phyloP scores from a whole-genome alignment of 2,113 vertebrate genomes.

The Coptodon rendalli region DNA sequence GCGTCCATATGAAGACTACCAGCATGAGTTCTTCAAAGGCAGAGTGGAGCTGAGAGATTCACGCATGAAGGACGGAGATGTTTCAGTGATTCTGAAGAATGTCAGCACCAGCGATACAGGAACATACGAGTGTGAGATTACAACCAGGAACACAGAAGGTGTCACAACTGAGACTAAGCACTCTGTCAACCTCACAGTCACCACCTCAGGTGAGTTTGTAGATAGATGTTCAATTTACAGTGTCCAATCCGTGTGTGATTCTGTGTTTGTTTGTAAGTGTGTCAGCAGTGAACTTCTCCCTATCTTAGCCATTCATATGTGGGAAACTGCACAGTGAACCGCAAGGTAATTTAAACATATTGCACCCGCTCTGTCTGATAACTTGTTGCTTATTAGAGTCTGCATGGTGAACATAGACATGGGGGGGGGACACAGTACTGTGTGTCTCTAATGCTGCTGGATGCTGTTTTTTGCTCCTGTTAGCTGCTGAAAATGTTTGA shows the following conservation, averaged over 20 bases:
- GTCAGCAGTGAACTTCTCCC: neutral
- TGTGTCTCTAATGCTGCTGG: too few species aligned
- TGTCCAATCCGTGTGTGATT: fast-evolving
- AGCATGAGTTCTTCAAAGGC: neutral
- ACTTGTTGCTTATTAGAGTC: too few species aligned
- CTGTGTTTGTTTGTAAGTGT: neutral
- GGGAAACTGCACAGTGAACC: fast-evolving
- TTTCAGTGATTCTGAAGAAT: neutral
- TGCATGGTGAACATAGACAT: neutral
- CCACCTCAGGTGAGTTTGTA: fast-evolving
- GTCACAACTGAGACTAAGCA: fast-evolving
- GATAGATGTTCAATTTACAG: fast-evolving
- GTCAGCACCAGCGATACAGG: neutral
- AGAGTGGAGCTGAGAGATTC: neutral
- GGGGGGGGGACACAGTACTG: neutral
- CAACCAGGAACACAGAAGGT: fast-evolving
- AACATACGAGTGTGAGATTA: neutral
- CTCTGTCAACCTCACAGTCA: neutral
- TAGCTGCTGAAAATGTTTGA: fast-evolving
- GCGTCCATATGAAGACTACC: neutral
- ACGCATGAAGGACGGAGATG: neutral
- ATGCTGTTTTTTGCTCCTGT: neutral
- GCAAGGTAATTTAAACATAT: too few species aligned
- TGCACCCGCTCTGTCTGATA: too few species aligned
- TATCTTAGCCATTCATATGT: neutral